Evolutionary conservation across 2,888 invertebrate species (phyloP).

Genomic region (Caenorhabditis sulstoni): DNA sequence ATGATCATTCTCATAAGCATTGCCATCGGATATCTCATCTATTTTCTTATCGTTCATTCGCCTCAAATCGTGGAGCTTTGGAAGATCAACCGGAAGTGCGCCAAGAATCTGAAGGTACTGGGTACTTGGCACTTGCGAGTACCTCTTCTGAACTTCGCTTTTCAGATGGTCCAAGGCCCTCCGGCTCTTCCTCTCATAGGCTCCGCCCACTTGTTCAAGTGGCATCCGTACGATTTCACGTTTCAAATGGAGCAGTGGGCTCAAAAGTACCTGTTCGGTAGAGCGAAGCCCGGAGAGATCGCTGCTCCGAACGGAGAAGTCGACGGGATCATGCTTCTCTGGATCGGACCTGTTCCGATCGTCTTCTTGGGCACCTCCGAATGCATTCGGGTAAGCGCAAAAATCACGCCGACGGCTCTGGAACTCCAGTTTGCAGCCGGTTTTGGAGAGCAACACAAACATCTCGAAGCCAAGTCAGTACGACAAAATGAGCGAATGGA

Average conservation of each 20-base stretch:
- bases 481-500: conserved; percentile 82
- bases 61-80: conserved; percentile 34
- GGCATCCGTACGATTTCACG: conserved; percentile 62
- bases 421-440: no score
- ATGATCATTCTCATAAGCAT: conserved; percentile 48
- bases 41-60: conserved; percentile 34
- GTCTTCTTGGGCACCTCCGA: conserved; percentile 63
- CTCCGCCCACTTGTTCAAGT: conserved; percentile 68
- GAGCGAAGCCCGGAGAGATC: conserved; percentile 32
- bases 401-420: no score
- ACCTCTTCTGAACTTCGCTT: not conserved
- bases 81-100: conserved; percentile 40
- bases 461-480: conserved; percentile 82
- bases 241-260: conserved; percentile 66
- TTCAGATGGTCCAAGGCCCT: conserved; percentile 61
- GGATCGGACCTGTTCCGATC: conserved; percentile 70
- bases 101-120: conserved; percentile 49
- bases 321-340: conserved; percentile 56
- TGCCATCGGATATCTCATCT: conserved; percentile 38
- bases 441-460: conserved; percentile 65
- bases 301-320: conserved; percentile 38
- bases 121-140: not conserved
- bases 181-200: conserved; percentile 66
- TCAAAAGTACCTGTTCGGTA: conserved; percentile 51
- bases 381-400: conserved; percentile 60